A percentile compares a stretch with the other conserved stretches of the same genome.
phyloP scores from a whole-genome alignment of 2,113 vertebrate species.

The Chaenogobius annularis region DNA sequence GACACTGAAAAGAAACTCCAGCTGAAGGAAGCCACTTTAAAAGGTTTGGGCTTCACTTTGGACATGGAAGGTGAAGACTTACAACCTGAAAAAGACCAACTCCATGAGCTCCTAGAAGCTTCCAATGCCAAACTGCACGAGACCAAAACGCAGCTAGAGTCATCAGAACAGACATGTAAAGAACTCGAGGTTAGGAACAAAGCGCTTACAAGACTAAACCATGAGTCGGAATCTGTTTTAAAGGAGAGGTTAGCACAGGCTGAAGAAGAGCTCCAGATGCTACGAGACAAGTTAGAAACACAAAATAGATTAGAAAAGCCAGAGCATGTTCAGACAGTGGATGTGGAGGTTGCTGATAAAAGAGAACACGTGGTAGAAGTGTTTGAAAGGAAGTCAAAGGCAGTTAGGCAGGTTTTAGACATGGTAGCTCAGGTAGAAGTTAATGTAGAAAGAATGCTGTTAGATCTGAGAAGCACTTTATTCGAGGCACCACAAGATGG shows the following conservation, averaged over 20 bases:
- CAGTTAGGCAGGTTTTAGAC: slow-evolving; percentile 67
- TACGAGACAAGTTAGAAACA: slow-evolving; percentile 51
- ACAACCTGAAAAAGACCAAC: slow-evolving; percentile 58
- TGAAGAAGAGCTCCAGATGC: slow-evolving; percentile 57
- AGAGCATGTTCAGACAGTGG: slow-evolving; percentile 32
- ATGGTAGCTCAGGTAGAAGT: slow-evolving; percentile 64
- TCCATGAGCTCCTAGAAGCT: slow-evolving; percentile 59
- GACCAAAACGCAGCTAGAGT: slow-evolving; percentile 53
- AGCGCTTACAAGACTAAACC: slow-evolving; percentile 53
- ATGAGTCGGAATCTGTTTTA: slow-evolving; percentile 50
- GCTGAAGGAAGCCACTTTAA: slow-evolving; percentile 78
- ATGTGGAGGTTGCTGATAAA: slow-evolving; percentile 51
- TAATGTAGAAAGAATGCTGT: slow-evolving; percentile 50
- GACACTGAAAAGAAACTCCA: slow-evolving; percentile 80
- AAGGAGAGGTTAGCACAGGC: slow-evolving; percentile 53
- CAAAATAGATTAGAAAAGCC: slow-evolving; percentile 26
- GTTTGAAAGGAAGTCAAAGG: slow-evolving; percentile 68
- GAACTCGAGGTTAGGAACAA: slow-evolving; percentile 67
- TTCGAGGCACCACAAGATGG: slow-evolving; percentile 45
- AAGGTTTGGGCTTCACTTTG: slow-evolving; percentile 76
- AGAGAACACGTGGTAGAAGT: slow-evolving; percentile 69
- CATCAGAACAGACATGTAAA: slow-evolving; percentile 47
- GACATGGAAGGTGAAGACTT: slow-evolving; percentile 53
- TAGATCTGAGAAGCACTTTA: slow-evolving; percentile 64
- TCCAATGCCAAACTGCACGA: slow-evolving; percentile 64